Evolutionary conservation across 2,888 invertebrate genomes (phyloP).

Genomic region (Mechanitis messenoides): DNA sequence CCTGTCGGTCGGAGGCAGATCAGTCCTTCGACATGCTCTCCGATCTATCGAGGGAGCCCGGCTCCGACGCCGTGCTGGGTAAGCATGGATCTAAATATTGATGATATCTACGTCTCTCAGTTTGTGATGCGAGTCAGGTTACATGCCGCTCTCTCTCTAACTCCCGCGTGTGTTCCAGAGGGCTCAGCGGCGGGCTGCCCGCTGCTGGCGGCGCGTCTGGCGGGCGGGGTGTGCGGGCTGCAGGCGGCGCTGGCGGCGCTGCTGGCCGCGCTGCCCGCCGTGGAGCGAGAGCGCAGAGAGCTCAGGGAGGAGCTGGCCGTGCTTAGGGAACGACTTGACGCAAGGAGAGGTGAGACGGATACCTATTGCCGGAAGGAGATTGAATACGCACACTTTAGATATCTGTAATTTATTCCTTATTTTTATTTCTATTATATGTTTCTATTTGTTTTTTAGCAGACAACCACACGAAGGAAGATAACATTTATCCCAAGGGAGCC

Average conservation of each 20-base stretch:
- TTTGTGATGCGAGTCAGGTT: no score
- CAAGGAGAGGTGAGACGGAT: slow-evolving; percentile 23
- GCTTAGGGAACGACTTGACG: slow-evolving; percentile 41
- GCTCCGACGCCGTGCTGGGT: slow-evolving; percentile 14
- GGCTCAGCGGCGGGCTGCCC: no score
- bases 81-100: not conserved
- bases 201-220: slow-evolving; percentile 42
- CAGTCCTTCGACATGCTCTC: slow-evolving; percentile 39
- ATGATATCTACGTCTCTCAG: no score
- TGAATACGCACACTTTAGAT: no score
- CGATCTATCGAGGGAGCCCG: slow-evolving; percentile 23
- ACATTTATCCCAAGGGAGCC: slow-evolving; percentile 42
- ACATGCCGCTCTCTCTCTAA: no score
- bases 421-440: not conserved
- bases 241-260: slow-evolving; percentile 44
- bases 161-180: no score
- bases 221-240: slow-evolving; percentile 41
- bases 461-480: slow-evolving; percentile 49
- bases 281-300: slow-evolving; percentile 30
- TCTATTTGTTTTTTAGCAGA: slow-evolving; percentile 41
- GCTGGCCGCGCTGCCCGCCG: slow-evolving; percentile 39
- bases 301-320: slow-evolving; percentile 38
- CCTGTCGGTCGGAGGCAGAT: slow-evolving; percentile 31
- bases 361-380: no score
- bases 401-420: no score